These are phyloP conservation scores for Ciconia maguari DNA, from an alignment of 2,113 vertebrate genomes.

Conservation along the genomic window DNA sequence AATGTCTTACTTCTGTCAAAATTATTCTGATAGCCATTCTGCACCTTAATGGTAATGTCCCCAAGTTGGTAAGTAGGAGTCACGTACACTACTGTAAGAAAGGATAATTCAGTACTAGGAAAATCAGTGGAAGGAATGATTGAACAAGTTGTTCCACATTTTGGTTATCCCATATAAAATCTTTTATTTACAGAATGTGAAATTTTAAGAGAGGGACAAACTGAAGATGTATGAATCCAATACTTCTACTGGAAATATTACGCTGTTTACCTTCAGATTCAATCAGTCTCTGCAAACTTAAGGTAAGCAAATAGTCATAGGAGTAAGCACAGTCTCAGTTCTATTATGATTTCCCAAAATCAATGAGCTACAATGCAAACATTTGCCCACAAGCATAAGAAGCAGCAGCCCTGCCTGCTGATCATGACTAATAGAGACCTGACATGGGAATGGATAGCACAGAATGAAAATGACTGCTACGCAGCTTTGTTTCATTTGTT, in stretches of 20 bases:
- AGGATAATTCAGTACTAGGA: not conserved
- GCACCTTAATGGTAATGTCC: not conserved
- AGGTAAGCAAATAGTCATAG: not conserved
- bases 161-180: not conserved
- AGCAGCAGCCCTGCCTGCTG: not conserved
- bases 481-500: not conserved
- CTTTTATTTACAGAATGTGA: not conserved
- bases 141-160: not conserved
- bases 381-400: not conserved
- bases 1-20: not conserved
- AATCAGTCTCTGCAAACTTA: not conserved
- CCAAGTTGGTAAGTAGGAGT: not conserved
- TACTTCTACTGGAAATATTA: not conserved
- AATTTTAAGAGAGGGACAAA: not conserved
- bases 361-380: not conserved
- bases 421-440: not conserved
- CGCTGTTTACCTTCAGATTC: not conserved
- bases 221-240: not conserved
- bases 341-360: not conserved
- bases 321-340: not conserved
- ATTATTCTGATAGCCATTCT: not conserved
- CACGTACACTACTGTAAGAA: rapidly evolving
- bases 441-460: not conserved
- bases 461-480: not conserved
- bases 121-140: not conserved